A percentile compares a stretch with the other conserved stretches of the same genome.
Conservation (phyloP, 2,113 vertebrate genomes). For the Arothron firmamentum region DNA sequence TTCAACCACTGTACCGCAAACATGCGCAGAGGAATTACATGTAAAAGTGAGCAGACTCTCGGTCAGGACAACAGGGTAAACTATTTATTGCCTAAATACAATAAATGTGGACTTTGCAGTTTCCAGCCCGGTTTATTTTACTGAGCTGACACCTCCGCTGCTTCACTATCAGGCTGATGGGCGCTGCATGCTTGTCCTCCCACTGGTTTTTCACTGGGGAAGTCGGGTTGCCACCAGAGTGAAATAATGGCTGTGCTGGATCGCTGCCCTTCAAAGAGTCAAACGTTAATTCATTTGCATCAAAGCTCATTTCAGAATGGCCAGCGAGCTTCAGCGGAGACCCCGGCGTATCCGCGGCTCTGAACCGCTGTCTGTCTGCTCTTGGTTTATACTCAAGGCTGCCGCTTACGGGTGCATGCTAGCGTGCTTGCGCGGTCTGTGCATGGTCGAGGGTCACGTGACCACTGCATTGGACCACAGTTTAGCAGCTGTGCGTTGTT, state of each 20-base stretch:
- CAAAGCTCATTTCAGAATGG: not conserved
- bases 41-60: not conserved
- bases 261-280: not conserved
- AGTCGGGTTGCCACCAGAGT: conserved; percentile 7
- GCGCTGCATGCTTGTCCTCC: conserved; percentile 36
- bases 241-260: not conserved
- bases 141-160: conserved; percentile 13
- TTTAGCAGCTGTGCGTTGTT: conserved; percentile 6
- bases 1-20: not conserved
- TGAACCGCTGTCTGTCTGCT: conserved; percentile 18
- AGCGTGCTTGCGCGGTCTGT: conserved; percentile 18
- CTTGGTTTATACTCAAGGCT: conserved; percentile 27
- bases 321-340: too few species aligned
- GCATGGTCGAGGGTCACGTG: not conserved
- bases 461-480: not conserved
- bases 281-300: not conserved
- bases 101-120: conserved; percentile 21
- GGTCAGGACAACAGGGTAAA: not conserved
- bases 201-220: conserved; percentile 7
- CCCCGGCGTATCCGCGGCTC: not conserved
- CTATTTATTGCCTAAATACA: not conserved
- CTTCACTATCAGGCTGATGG: conserved; percentile 2
- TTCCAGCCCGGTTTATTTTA: conserved; percentile 43
- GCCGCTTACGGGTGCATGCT: conserved; percentile 23
- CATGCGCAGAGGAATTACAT: not conserved